Evolutionary conservation across 1,140 invertebrate genomes (phyloP), one percentile per base, ranked within the genome.

Genomic region (Sweltsa coloradensis): DNA sequence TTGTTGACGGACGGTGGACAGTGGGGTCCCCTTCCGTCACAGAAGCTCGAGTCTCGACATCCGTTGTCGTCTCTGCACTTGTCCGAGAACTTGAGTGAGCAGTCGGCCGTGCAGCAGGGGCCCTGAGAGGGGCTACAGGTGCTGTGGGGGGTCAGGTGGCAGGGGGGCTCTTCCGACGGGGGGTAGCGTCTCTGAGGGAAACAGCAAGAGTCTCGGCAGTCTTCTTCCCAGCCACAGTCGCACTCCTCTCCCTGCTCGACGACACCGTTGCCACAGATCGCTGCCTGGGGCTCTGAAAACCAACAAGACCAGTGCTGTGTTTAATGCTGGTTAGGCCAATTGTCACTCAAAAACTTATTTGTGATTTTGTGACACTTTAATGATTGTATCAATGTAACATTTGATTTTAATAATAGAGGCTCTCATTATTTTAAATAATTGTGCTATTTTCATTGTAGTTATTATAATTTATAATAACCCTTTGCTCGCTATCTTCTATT

Each of bases 161-260:
- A 93, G 0, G 89, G 89, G 11, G 78, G 80, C 61, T 91, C 85
- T 47, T 83, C 79, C 14, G 67, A 52, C 0, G 76, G 71, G 3
- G 84, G 81, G 53, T 87, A 80, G 37, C 79, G 76, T 31, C 84
- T 75, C 72, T 92, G 89, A 16, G 93, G 92, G 58, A 85, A 85
- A 62, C 96, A 99, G 61, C 96, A 99, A 14, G 78, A 74, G 58
- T 97, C 90, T 45, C 84, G 80, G 65, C 94, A 97, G 59, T 91
- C 88, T 59, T 90, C 85, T 57, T 92, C 89, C 86, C 93, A 99
- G 21, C 96, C 96, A 67, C 95, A 99, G 67, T 99, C 96, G 65
- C 95, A 99, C 60, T 98, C 83, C 68, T 99, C 95, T 3, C 85
- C 92, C 16, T 81, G 81, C 64, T 99, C 95, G 3, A 94, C 89